A percentile compares a stretch with the other conserved stretches of the same genome.
phyloP scores from a whole-genome alignment of 2,888 invertebrate genomes.

The Bugulina stolonifera region DNA sequence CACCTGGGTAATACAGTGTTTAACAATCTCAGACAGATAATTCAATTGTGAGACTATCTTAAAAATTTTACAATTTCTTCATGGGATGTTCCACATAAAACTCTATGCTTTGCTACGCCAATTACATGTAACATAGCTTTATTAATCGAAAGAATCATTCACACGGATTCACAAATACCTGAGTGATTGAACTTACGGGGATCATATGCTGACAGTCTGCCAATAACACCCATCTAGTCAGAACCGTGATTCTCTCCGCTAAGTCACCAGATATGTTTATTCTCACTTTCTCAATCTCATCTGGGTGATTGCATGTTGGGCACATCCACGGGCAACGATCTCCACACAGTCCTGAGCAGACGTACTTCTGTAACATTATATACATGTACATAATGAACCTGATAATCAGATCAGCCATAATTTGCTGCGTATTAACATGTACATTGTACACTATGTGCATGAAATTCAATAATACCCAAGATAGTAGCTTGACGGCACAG shows the following conservation, averaged over 20 bases:
- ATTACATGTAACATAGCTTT: too few relatives aligned
- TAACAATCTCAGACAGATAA: neutral
- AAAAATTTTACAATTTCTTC: too few relatives aligned
- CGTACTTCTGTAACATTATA: neutral
- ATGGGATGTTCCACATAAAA: too few relatives aligned
- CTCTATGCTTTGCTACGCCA: too few relatives aligned
- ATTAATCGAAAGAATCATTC: too few relatives aligned
- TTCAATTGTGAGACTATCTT: neutral
- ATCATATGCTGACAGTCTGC: neutral
- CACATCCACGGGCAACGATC: neutral
- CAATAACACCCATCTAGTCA: neutral
- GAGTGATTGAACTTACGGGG: neutral
- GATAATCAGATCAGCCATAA: too few relatives aligned
- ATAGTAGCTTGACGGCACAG: too few relatives aligned
- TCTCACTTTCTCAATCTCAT: neutral
- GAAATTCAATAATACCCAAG: too few relatives aligned
- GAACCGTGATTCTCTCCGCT: neutral
- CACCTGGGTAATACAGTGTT: neutral
- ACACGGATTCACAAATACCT: neutral
- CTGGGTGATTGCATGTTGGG: neutral
- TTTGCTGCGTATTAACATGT: too few relatives aligned
- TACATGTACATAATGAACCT: slow-evolving; percentile 3
- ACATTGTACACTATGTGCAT: too few relatives aligned
- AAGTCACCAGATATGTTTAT: neutral
- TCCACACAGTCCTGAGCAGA: neutral